These are phyloP conservation scores for Luffia ferchaultella DNA, from an alignment of 2,888 invertebrate species.

Conservation along the genomic window DNA sequence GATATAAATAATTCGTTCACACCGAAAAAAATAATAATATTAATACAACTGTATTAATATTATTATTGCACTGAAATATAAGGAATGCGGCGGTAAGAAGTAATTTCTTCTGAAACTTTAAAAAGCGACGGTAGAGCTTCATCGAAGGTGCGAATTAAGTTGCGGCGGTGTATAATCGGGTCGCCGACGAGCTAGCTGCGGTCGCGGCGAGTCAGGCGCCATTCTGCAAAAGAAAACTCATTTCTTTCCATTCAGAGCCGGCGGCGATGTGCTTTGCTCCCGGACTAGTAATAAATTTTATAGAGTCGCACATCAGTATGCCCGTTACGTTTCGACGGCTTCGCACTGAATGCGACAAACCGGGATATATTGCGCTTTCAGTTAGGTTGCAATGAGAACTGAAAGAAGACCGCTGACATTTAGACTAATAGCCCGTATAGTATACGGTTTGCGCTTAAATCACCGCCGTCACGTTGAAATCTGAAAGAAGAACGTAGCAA, in stretches of 20 bases:
- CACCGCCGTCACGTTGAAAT: too few species aligned
- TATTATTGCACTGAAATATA: too few species aligned
- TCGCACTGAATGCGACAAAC: constrained; percentile 49
- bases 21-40: too few species aligned
- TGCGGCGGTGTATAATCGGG: background rate
- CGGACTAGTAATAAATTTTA: constrained; percentile 51
- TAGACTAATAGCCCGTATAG: background rate
- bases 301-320: constrained; percentile 60
- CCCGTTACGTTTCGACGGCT: constrained; percentile 40
- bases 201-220: constrained; percentile 42
- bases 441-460: too few species aligned
- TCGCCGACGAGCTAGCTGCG: too few species aligned
- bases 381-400: background rate
- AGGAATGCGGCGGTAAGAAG: too few species aligned
- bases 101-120: too few species aligned
- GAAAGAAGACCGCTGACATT: background rate
- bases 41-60: too few species aligned
- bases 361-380: constrained; percentile 43
- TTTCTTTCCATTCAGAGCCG: constrained; percentile 54
- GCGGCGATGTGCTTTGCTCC: constrained; percentile 12
- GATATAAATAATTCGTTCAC: too few species aligned
- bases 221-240: constrained; percentile 57
- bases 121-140: background rate
- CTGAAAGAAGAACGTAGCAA: too few species aligned
- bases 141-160: background rate